These are phyloP conservation scores for Buceros bicornis DNA, from an alignment of 2,797 vertebrate genomes.

Conservation along the genomic window DNA sequence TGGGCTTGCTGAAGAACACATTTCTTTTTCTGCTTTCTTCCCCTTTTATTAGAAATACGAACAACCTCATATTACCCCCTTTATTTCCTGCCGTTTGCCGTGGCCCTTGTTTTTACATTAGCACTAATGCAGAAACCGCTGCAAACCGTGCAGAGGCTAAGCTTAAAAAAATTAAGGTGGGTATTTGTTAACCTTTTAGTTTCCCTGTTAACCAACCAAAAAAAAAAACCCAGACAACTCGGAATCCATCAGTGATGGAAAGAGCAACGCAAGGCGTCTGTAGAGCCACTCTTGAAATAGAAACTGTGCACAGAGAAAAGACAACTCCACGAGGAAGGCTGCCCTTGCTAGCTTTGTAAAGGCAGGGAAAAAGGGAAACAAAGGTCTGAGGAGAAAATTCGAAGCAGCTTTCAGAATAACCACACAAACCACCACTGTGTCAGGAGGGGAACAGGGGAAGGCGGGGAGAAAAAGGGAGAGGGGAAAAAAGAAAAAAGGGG, in stretches of 20 bases:
- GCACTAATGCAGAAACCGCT: background rate
- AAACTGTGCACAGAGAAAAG: background rate
- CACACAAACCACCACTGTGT: slow-evolving; percentile 30
- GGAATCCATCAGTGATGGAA: background rate
- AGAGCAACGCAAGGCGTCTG: background rate
- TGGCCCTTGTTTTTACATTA: background rate
- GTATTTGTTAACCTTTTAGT: background rate
- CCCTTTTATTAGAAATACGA: background rate
- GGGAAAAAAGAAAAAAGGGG: background rate
- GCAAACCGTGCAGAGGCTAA: background rate
- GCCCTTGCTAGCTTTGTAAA: background rate
- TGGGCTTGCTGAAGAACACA: background rate
- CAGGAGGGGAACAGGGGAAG: background rate
- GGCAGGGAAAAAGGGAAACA: background rate
- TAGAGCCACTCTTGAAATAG: background rate
- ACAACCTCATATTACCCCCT: background rate
- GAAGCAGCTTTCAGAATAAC: slow-evolving; percentile 54
- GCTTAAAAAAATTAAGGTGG: background rate
- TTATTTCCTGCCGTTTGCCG: background rate
- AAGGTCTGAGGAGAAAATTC: slow-evolving; percentile 34
- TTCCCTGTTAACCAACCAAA: background rate
- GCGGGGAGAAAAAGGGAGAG: background rate
- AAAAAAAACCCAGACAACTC: background rate
- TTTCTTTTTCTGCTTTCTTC: background rate
- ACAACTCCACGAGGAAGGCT: background rate